These are phyloP conservation scores for Pomacea maculata DNA, from an alignment of 1,140 invertebrate species.

Conservation along the genomic window DNA sequence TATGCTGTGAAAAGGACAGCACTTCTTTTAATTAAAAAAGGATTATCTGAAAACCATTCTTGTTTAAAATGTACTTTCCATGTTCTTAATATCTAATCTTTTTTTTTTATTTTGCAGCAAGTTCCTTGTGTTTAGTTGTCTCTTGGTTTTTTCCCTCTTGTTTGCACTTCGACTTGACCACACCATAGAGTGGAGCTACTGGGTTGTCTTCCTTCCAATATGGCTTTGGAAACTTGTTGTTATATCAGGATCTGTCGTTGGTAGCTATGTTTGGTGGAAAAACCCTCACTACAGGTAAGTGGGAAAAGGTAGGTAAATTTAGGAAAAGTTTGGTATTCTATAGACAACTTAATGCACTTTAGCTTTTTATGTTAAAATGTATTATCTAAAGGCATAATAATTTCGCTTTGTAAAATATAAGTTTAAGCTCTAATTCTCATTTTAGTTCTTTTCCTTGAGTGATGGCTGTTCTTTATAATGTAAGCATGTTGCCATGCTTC, in stretches of 20 bases:
- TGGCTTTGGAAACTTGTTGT: conserved; percentile 97
- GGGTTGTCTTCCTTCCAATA: conserved; percentile 92
- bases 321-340: too few relatives aligned
- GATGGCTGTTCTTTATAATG: too few relatives aligned
- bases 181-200: conserved; percentile 89
- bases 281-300: conserved; percentile 89
- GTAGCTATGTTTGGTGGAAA: conserved; percentile 93
- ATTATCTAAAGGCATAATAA: too few relatives aligned
- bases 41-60: too few relatives aligned
- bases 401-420: too few relatives aligned
- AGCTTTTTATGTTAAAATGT: too few relatives aligned
- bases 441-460: too few relatives aligned
- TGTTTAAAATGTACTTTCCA: neutral
- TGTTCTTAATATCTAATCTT: neutral
- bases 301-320: neutral
- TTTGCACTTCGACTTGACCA: conserved; percentile 90
- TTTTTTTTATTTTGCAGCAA: conserved; percentile 77
- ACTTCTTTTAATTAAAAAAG: too few relatives aligned
- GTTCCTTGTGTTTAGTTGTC: conserved; percentile 92
- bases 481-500: too few relatives aligned
- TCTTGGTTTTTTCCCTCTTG: conserved; percentile 89
- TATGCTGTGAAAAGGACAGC: too few relatives aligned
- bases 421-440: too few relatives aligned
- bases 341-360: too few relatives aligned
- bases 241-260: conserved; percentile 85